Base-by-base conservation (phyloP, 2,888 invertebrate species). In the Melieria crassipennis region DNA sequence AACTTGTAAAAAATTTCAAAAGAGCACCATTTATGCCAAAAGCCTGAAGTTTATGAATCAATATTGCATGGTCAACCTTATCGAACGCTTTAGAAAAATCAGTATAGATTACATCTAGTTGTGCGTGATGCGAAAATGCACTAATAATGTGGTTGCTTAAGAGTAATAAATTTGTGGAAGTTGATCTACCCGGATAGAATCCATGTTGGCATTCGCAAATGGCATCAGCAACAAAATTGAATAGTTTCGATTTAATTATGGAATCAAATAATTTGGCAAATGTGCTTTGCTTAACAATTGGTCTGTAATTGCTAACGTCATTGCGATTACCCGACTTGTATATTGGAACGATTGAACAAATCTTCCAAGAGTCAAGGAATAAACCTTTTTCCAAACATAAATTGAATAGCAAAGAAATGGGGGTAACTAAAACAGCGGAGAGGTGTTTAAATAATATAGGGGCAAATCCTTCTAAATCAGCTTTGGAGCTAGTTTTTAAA, bases 201-300 rank as follows among this genome's bases (percentile, higher is more conserved):
- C 57, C 57, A 16, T 16, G 16, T 10, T 30, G 57, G 10, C 16
- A 57, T 57, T 42, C 7, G 57, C 11, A 10, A 57, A 16, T 7
- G 1, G 42, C 7, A 57, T 57, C 16, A 30, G 16, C 11, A 16
- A 42, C 10, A 57, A 7, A 42, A 4, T 61, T 9, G 7, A 43
- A 63, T 9, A 63, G 16, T 48, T 47, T 47, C 5, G 10, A 47
- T 13, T 46, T 63, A 11, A 63, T 46, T 30, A 63, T 63, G 13
- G 46, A 30, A 48, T 63, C 47, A 13, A 48, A 63, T 63, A 63
- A 46, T 63, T 48, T 63, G 4, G 62, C 62, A 30, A 48, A 9
- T 47, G 48, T 63, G 11, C 48, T 7, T 47, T 63, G 62, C 11
- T 63, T 63, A 30, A 16, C 48, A 42, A 48, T 63, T 47, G 62